phyloP scores from a whole-genome alignment of 2,888 invertebrate species.

The Anoncus sp. region DNA sequence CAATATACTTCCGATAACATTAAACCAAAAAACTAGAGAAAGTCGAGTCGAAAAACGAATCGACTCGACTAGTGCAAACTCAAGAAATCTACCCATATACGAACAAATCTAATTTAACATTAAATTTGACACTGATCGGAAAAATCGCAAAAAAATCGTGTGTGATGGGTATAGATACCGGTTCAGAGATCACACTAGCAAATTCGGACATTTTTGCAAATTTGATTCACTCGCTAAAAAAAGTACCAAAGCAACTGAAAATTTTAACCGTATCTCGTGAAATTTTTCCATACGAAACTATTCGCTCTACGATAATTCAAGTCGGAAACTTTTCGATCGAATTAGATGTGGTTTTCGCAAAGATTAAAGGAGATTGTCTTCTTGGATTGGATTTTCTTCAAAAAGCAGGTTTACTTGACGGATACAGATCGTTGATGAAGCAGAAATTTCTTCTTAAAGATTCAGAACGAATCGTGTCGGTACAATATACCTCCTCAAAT shows the following conservation, averaged over 20 bases:
- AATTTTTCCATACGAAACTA: constrained; percentile 9
- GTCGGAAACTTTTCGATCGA: constrained; percentile 6
- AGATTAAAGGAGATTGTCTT: background rate
- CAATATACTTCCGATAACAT: too few species aligned
- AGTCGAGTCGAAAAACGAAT: background rate
- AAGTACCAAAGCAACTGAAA: background rate
- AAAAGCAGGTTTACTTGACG: constrained; percentile 12
- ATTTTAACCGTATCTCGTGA: constrained; percentile 3
- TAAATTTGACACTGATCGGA: too few species aligned
- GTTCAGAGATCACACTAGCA: constrained; percentile 9
- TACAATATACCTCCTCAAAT: background rate
- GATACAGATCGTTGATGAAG: constrained; percentile 2
- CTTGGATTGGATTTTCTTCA: constrained; percentile 12
- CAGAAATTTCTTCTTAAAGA: background rate
- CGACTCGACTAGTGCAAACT: too few species aligned
- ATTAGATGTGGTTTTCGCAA: constrained; percentile 14
- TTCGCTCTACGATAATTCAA: background rate
- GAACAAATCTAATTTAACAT: too few species aligned
- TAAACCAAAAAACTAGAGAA: too few species aligned
- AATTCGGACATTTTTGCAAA: background rate
- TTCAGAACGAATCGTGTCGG: too few species aligned
- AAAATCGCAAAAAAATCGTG: background rate
- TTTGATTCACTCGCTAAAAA: background rate
- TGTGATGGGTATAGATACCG: constrained; percentile 6
- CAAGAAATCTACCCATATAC: too few species aligned